Conservation (phyloP, 2,888 invertebrate genomes). For the Exocentrus adspersus region DNA sequence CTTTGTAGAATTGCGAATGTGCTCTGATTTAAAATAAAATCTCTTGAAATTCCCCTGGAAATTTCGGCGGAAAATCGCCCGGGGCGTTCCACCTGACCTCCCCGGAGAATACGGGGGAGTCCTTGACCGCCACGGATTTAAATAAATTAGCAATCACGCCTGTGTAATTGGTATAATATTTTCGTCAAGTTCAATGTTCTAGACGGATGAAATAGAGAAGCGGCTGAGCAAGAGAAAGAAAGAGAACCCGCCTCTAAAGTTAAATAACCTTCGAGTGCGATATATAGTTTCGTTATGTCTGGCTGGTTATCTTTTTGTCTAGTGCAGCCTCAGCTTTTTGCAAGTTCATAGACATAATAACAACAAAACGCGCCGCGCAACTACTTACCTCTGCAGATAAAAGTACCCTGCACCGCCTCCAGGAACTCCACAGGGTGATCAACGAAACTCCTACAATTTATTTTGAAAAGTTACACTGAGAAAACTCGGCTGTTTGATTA, state of each 20-base stretch:
- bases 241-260: background rate
- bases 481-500: no score
- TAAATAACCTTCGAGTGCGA: conserved; percentile 18
- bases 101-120: background rate
- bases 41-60: background rate
- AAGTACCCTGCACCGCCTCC: background rate
- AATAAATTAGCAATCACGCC: conserved; percentile 13
- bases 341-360: conserved; percentile 20
- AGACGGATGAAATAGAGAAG: conserved; percentile 11
- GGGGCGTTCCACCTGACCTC: background rate
- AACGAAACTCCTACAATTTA: no score
- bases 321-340: conserved; percentile 23
- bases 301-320: conserved; percentile 23
- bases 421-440: background rate
- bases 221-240: background rate
- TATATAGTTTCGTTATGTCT: conserved; percentile 24
- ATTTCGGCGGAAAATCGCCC: background rate
- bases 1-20: no score
- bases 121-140: conserved; percentile 9
- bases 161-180: conserved; percentile 21
- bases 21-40: no score
- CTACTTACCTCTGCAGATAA: conserved; percentile 17
- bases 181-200: conserved; percentile 21
- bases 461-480: no score
- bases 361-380: background rate